These are phyloP conservation scores for Sphaerophoria taeniata DNA, from an alignment of 2,888 invertebrate genomes.

Conservation along the genomic window DNA sequence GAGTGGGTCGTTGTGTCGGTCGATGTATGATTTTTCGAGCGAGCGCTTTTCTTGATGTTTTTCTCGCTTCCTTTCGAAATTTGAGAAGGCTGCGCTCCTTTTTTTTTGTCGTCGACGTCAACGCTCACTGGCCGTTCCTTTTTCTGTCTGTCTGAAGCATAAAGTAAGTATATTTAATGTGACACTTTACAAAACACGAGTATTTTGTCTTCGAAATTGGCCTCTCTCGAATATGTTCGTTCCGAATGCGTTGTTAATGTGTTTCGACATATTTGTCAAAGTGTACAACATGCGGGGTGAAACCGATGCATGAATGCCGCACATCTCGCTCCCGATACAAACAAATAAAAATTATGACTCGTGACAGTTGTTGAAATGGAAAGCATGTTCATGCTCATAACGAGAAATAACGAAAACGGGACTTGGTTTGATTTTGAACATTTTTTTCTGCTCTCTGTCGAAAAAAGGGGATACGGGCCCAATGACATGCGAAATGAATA, in stretches of 20 bases:
- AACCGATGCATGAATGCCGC: neutral
- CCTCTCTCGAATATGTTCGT: constrained; percentile 78
- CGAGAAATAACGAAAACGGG: neutral
- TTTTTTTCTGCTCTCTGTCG: neutral
- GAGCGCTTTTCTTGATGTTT: constrained; percentile 52
- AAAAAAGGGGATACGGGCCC: constrained; percentile 36
- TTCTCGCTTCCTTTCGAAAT: constrained; percentile 38
- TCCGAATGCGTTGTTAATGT: constrained; percentile 80
- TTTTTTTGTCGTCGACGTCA: neutral
- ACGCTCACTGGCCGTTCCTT: neutral
- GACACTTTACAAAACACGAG: constrained; percentile 74
- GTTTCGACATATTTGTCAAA: constrained; percentile 81
- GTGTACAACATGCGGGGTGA: constrained; percentile 52
- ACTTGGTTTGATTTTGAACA: constrained; percentile 3
- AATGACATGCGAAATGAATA: constrained; percentile 68
- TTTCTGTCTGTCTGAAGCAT: constrained; percentile 31
- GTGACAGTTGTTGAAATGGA: constrained; percentile 73
- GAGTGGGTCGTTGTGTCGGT: constrained; percentile 10
- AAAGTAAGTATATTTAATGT: constrained; percentile 67
- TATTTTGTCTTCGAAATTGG: constrained; percentile 78
- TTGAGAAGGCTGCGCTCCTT: constrained; percentile 14
- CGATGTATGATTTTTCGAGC: constrained; percentile 39
- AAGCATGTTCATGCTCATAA: constrained; percentile 45
- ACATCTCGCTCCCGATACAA: no score
- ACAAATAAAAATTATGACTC: constrained; percentile 66